Evolutionary conservation across 2,888 invertebrate genomes (phyloP), one percentile per base, ranked within the genome.

Genomic region (Brenthis ino): DNA sequence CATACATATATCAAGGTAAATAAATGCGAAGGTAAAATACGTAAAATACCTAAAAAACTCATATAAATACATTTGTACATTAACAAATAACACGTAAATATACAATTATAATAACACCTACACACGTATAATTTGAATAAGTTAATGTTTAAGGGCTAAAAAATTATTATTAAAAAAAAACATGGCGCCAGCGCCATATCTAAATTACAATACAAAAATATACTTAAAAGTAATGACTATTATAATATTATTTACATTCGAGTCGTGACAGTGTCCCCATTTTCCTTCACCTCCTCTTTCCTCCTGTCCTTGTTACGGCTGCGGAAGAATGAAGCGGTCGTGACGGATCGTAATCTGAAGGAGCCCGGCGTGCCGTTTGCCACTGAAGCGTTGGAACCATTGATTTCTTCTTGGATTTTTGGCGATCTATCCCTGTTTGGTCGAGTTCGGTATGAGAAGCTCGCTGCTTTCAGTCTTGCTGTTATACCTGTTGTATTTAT

Each of bases 261-360:
- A 64, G 91, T 91, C n/a, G 84, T 83, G 4, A 82, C 70, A 0
- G 79, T 80, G 53, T 89, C 88, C 0, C 84, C 84, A 57, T 85
- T 89, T 55, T 84, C 85, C 63, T 81, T 83, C 4, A 72, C 75
- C 8, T 82, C 78, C 65, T 84, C 70, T 77, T 82, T 77, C 66
- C 79, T 78, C 73, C 82, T 83, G 20, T 86, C 85, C 54, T 82
- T 85, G 70, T 81, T 83, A 55, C 84, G 77, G 64, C 80, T 81
- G 43, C 82, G 76, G 76, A 92, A 88, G 81, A 91, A 85, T 2
- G 91, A 89, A 11, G 84, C 89, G 5, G 86, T 88, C 16, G 91
- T 91, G 60, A 88, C 85, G 20, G 90, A 88, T 0, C 91, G 80
- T 65, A 84, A 82, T n/a, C 88, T 79, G 80, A 87, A 88, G 11